Evolutionary conservation across 2,888 invertebrate genomes (phyloP), one percentile per base, ranked within the genome.

Genomic region (Xestobium rufovillosum): DNA sequence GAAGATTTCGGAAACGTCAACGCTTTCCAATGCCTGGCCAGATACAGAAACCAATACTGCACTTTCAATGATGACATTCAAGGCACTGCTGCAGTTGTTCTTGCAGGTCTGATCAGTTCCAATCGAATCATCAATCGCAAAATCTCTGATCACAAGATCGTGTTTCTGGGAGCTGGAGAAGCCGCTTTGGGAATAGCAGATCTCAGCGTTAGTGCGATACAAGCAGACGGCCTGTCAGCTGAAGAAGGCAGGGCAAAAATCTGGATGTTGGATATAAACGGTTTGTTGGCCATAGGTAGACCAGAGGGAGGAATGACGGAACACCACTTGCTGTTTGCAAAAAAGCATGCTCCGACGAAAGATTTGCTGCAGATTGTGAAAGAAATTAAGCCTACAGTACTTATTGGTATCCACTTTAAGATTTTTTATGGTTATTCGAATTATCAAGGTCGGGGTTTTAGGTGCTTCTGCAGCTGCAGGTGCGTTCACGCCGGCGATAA

Each of bases 31-130:
- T 71, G 95, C 38, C 70, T 96, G 42, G 82, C 78, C 53, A 88
- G 85, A 61, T 96, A 94, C 66, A 76, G 88, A 23, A 70, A 84
- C 51, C 63, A 76, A 55, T 80, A 83, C 66, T 95, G 94, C 67
- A 90, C 90, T 12, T 95, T 96, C 67, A 95, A 96, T 68, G 95
- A 95, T 63, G 95, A 95, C 63, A 96, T 95, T 60, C 92, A 95
- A 65, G 94, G 94, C 57, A 92, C 95, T 4, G 94, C 95, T 3
- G 71, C 90, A 1, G 94, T 95, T 14, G 91, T 90, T n/a, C 82
- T 94, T 14, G 90, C 89, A 8, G 95, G 95, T 0, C 69, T 95
- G 32, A 60, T 94, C 41, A 86, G 91, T 29, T 82, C 86, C 19
- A 71, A 90, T 26, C 72, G 83, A 39, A 66, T 92, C 50, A 92